Evolutionary conservation across 2,888 invertebrate genomes (phyloP).

Genomic region (Crioceris asparagi): DNA sequence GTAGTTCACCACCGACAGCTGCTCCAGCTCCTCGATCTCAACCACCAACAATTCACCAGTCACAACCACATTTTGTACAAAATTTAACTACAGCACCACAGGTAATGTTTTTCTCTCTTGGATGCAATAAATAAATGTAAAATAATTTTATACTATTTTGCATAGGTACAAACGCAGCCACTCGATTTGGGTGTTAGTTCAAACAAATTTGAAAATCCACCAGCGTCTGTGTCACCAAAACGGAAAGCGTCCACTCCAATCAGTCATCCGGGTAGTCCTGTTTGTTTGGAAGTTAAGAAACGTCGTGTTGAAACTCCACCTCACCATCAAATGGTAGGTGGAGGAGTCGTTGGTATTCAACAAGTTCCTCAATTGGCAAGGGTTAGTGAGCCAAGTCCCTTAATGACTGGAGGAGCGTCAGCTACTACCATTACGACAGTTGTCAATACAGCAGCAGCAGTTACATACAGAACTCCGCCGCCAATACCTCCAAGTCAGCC

Average conservation of each 20-base stretch:
- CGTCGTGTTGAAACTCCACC: slow-evolving; percentile 45
- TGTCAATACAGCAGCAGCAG: slow-evolving; percentile 56
- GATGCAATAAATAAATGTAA: too few species aligned
- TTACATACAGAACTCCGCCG: slow-evolving; percentile 32
- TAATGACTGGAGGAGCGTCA: slow-evolving; percentile 59
- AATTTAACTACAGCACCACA: slow-evolving; percentile 33
- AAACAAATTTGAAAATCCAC: slow-evolving; percentile 34
- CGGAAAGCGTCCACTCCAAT: slow-evolving; percentile 47
- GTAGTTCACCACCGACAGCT: slow-evolving; percentile 41
- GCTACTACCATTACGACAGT: slow-evolving; percentile 59
- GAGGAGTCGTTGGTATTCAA: too few species aligned
- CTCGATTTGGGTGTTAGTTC: slow-evolving; percentile 62
- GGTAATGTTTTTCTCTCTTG: slow-evolving; percentile 3
- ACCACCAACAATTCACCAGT: neutral
- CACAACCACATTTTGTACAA: slow-evolving; percentile 25
- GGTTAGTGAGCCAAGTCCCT: slow-evolving; percentile 55
- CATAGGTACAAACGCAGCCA: slow-evolving; percentile 62
- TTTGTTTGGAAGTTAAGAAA: slow-evolving; percentile 52
- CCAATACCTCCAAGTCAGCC: too few species aligned
- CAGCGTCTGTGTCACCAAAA: slow-evolving; percentile 45
- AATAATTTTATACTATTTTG: too few species aligned
- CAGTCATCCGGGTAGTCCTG: slow-evolving; percentile 36
- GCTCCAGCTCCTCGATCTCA: slow-evolving; percentile 34
- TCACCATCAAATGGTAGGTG: neutral
- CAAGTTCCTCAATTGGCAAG: slow-evolving; percentile 41